Evolutionary conservation across 1,140 invertebrate genomes (phyloP).

Genomic region (Drepana arcuata): DNA sequence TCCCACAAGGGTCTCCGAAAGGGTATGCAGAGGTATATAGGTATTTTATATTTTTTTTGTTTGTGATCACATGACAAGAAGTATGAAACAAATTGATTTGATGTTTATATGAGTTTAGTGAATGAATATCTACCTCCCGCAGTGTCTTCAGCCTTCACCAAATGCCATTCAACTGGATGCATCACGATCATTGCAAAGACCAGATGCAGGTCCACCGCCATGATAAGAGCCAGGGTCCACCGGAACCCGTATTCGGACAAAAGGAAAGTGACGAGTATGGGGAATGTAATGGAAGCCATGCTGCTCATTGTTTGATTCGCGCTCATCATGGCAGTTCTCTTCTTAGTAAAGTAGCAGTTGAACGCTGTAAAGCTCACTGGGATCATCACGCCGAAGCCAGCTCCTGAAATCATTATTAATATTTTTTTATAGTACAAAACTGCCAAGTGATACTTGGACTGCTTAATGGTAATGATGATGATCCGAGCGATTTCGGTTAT

Average conservation of each 20-base stretch:
- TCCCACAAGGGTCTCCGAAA: too few relatives aligned
- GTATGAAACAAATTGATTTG: too few relatives aligned
- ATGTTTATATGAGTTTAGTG: too few relatives aligned
- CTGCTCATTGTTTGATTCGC: constrained; percentile 60
- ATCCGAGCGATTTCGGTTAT: too few relatives aligned
- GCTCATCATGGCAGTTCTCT: constrained; percentile 59
- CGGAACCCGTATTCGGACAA: constrained; percentile 51
- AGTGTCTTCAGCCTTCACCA: constrained; percentile 18
- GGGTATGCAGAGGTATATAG: too few relatives aligned
- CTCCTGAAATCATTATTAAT: constrained; percentile 43
- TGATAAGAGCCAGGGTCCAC: constrained; percentile 51
- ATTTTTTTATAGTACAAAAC: too few relatives aligned
- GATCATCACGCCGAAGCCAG: constrained; percentile 61
- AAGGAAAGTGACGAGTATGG: constrained; percentile 46
- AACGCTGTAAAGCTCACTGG: constrained; percentile 59
- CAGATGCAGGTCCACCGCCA: constrained; percentile 56
- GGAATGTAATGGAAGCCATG: constrained; percentile 58
- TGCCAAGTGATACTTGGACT: too few relatives aligned
- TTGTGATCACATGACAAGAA: too few relatives aligned
- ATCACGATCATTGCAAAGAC: constrained; percentile 60
- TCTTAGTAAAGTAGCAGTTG: constrained; percentile 56
- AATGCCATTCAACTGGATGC: constrained; percentile 63
- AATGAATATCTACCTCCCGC: constrained; percentile 1
- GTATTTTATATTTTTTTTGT: too few relatives aligned
- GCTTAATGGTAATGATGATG: too few relatives aligned